These are phyloP conservation scores for Euproctis similis DNA, from an alignment of 2,888 invertebrate species.

Conservation along the genomic window DNA sequence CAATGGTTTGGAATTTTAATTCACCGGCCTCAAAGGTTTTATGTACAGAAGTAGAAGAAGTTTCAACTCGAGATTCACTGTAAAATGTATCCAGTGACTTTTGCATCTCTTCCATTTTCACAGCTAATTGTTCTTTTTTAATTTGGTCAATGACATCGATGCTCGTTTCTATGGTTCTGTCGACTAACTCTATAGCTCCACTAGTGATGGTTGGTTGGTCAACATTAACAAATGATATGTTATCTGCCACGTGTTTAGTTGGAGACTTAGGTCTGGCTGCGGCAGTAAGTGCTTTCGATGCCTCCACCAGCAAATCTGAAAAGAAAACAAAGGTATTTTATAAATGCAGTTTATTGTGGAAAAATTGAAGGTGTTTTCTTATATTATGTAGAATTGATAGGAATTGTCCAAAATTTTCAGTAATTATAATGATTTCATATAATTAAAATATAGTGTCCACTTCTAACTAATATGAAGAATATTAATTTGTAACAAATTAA, in stretches of 20 bases:
- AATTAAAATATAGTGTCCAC: too few species aligned
- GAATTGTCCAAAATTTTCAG: too few species aligned
- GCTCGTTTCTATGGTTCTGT: constrained; percentile 65
- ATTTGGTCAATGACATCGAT: constrained; percentile 61
- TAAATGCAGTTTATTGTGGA: too few species aligned
- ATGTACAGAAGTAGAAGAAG: constrained; percentile 62
- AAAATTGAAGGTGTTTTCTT: too few species aligned
- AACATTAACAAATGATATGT: constrained; percentile 64
- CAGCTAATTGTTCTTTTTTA: constrained; percentile 58
- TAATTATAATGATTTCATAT: too few species aligned
- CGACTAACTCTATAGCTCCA: constrained; percentile 73
- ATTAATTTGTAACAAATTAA: too few species aligned
- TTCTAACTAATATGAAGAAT: too few species aligned
- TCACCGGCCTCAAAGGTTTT: constrained; percentile 53
- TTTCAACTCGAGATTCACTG: constrained; percentile 57
- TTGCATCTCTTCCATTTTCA: constrained; percentile 60
- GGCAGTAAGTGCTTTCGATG: constrained; percentile 51
- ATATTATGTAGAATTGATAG: too few species aligned
- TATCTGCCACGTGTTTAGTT: constrained; percentile 63
- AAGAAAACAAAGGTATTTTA: too few species aligned
- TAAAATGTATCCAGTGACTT: constrained; percentile 60
- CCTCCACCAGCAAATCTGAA: constrained; percentile 59
- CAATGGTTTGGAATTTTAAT: constrained; percentile 56
- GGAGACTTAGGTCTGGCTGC: constrained; percentile 66
- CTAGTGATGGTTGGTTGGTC: constrained; percentile 72